Percentiles rank a stretch among this genome's conserved stretches.
Evolutionary conservation across 2,888 invertebrate genomes (phyloP).

Genomic region (Heliconius erato): DNA sequence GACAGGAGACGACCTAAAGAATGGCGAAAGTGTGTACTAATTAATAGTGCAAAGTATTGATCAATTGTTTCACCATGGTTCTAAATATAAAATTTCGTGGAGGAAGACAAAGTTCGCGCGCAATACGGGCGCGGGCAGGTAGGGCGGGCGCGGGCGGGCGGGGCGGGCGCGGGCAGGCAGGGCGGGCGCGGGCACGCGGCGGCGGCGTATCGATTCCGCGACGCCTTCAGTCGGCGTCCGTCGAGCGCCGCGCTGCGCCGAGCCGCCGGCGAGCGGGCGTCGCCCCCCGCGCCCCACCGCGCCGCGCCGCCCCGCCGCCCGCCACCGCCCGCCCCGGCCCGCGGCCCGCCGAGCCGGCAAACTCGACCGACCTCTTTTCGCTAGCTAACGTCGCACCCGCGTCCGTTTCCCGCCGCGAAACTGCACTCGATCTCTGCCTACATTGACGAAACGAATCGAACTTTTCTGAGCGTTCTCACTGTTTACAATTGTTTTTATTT

Average conservation of each 20-base stretch:
- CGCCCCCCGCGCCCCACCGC: conserved; percentile 55
- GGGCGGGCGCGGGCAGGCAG: conserved; percentile 74
- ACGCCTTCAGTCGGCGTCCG: conserved; percentile 84
- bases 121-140: conserved; percentile 81
- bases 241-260: conserved; percentile 85
- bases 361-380: conserved; percentile 85
- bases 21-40: conserved; percentile 80
- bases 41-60: conserved; percentile 85
- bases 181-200: conserved; percentile 74
- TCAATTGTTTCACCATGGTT: conserved; percentile 85
- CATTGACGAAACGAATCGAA: conserved; percentile 41
- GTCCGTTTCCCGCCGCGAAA: conserved; percentile 80
- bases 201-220: conserved; percentile 83
- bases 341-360: conserved; percentile 82
- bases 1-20: neutral
- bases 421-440: conserved; percentile 71
- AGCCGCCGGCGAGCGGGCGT: conserved; percentile 79
- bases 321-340: conserved; percentile 71
- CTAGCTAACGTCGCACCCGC: conserved; percentile 82
- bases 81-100: conserved; percentile 85
- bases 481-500: conserved; percentile 28
- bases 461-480: conserved; percentile 36
- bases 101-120: conserved; percentile 86
- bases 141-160: conserved; percentile 74
- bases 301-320: conserved; percentile 72